Conservation (phyloP, 2,113 vertebrate species). For the Sebastes fasciatus region DNA sequence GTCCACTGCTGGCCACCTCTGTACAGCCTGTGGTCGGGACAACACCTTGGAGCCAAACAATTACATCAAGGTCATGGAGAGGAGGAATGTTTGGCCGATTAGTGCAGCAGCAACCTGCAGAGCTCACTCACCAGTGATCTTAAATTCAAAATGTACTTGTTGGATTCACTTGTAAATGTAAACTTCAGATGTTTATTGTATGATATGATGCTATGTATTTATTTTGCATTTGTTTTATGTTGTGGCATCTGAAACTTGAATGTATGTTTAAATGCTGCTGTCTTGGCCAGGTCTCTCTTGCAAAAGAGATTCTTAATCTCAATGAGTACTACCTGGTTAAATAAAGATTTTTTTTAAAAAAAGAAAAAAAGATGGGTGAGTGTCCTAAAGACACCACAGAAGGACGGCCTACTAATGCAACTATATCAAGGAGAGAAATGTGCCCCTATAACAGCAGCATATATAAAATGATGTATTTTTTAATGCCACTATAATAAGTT, state of each 20-base stretch:
- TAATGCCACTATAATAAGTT: neutral
- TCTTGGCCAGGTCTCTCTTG: too few relatives aligned
- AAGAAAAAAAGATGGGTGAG: neutral
- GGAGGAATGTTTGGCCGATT: constrained; percentile 78
- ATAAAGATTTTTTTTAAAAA: too few relatives aligned
- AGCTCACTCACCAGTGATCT: neutral
- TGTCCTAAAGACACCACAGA: neutral
- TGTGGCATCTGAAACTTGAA: too few relatives aligned
- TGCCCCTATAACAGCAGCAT: neutral
- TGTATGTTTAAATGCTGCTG: too few relatives aligned
- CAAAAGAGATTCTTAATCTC: too few relatives aligned
- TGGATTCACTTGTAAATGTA: neutral
- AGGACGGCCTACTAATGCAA: neutral
- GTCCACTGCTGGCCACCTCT: constrained; percentile 40
- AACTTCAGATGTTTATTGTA: neutral
- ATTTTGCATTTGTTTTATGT: too few relatives aligned
- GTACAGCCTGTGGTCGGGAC: constrained; percentile 60
- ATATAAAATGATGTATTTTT: neutral
- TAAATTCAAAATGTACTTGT: neutral
- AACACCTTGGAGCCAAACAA: constrained; percentile 78
- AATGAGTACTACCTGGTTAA: too few relatives aligned
- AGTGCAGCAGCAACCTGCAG: constrained; percentile 57
- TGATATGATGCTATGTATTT: too few relatives aligned
- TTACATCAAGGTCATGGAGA: constrained; percentile 82
- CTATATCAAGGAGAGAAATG: neutral